These are phyloP conservation scores for Cromileptes altivelis DNA, from an alignment of 2,113 vertebrate genomes.

Conservation along the genomic window DNA sequence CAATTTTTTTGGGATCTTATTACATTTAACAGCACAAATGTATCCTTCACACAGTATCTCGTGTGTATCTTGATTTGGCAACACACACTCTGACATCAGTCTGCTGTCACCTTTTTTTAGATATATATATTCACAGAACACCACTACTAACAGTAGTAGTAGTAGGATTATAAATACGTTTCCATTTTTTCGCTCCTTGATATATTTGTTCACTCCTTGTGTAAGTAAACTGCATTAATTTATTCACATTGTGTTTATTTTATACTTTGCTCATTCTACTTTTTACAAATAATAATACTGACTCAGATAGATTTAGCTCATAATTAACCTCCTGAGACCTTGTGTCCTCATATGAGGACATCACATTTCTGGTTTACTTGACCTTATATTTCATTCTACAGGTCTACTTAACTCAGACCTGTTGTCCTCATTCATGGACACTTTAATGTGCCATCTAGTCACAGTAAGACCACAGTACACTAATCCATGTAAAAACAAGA, in stretches of 20 bases:
- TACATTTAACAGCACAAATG: background rate
- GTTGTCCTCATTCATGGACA: too few species aligned
- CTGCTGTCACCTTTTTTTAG: background rate
- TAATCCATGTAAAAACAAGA: too few species aligned
- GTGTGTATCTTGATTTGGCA: background rate
- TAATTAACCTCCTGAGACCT: too few species aligned
- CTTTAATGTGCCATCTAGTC: too few species aligned
- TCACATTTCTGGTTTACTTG: too few species aligned
- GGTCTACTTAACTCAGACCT: too few species aligned
- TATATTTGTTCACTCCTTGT: background rate
- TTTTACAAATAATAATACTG: background rate
- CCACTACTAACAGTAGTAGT: background rate
- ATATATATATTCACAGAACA: background rate
- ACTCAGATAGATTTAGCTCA: background rate
- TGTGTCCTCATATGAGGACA: too few species aligned
- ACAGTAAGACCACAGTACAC: too few species aligned
- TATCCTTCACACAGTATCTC: too few species aligned
- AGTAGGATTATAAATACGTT: background rate
- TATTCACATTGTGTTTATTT: background rate
- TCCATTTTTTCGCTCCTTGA: background rate
- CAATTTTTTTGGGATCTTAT: background rate
- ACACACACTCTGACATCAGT: background rate
- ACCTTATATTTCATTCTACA: too few species aligned
- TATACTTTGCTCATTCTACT: background rate
- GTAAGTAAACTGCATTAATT: background rate